Conservation (phyloP, 2,797 vertebrate species). For the Tragopan temminckii region DNA sequence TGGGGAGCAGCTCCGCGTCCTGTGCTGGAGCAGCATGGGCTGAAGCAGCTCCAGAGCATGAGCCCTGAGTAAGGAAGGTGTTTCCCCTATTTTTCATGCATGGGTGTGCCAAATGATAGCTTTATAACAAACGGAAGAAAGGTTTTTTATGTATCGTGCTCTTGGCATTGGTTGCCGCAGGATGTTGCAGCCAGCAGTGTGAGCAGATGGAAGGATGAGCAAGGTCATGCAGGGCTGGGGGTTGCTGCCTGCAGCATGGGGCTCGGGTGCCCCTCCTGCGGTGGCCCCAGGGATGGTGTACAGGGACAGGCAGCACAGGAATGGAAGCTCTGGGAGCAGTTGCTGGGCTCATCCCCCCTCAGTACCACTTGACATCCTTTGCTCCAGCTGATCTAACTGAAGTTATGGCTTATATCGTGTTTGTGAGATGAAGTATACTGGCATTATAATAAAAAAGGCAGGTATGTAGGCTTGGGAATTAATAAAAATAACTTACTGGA, state of each 20-base stretch:
- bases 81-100: not conserved
- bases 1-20: not conserved
- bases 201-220: fast-evolving
- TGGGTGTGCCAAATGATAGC: not conserved
- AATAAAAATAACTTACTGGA: not conserved
- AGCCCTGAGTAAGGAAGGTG: fast-evolving
- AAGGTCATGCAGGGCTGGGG: not conserved
- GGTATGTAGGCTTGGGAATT: not conserved
- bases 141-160: too few relatives aligned
- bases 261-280: fast-evolving
- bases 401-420: not conserved
- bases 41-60: not conserved
- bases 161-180: fast-evolving
- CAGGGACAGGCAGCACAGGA: fast-evolving
- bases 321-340: not conserved
- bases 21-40: not conserved
- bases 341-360: not conserved
- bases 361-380: not conserved
- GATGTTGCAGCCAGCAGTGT: fast-evolving
- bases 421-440: constrained; percentile 24
- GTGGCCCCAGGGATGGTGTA: not conserved
- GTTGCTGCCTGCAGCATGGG: not conserved
- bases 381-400: not conserved
- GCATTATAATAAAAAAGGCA: not conserved
- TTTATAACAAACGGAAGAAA: not conserved